Evolutionary conservation across 2,797 vertebrate species (phyloP).

Genomic region (Scyliorhinus canicula): DNA sequence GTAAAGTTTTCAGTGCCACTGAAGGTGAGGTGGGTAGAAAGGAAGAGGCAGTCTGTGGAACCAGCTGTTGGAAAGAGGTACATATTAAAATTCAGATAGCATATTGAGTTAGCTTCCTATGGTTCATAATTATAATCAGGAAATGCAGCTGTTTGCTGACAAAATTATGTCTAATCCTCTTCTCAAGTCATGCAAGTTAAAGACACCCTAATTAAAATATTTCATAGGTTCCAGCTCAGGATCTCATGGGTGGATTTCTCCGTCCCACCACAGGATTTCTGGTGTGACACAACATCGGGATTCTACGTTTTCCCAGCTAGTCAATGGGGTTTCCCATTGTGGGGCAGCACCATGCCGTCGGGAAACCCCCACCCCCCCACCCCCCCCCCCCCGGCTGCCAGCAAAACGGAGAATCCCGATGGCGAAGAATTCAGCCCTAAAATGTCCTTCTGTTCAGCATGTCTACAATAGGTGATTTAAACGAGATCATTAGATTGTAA

Average conservation of each 20-base stretch:
- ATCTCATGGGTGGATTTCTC: too few relatives aligned
- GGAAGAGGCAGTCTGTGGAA: neutral
- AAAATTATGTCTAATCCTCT: neutral
- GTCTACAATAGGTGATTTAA: neutral
- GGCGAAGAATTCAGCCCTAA: too few relatives aligned
- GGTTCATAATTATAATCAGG: constrained; percentile 11
- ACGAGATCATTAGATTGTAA: neutral
- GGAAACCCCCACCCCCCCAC: too few relatives aligned
- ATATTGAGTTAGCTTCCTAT: neutral
- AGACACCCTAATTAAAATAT: neutral
- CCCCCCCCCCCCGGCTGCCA: too few relatives aligned
- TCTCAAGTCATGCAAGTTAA: neutral
- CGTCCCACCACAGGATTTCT: too few relatives aligned
- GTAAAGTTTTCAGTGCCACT: neutral
- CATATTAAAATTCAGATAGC: neutral
- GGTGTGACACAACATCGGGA: too few relatives aligned
- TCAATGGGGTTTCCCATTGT: too few relatives aligned
- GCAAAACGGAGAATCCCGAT: too few relatives aligned
- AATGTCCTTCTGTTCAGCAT: neutral
- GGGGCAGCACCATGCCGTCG: too few relatives aligned
- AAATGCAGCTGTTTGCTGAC: constrained; percentile 11
- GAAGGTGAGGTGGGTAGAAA: neutral
- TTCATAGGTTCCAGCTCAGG: neutral
- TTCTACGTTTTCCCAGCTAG: too few relatives aligned
- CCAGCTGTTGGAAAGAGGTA: neutral